A percentile compares a stretch with the other conserved stretches of the same genome.
Evolutionary conservation across 2,888 invertebrate species (phyloP).

Genomic region (Drosophila neotestacea): DNA sequence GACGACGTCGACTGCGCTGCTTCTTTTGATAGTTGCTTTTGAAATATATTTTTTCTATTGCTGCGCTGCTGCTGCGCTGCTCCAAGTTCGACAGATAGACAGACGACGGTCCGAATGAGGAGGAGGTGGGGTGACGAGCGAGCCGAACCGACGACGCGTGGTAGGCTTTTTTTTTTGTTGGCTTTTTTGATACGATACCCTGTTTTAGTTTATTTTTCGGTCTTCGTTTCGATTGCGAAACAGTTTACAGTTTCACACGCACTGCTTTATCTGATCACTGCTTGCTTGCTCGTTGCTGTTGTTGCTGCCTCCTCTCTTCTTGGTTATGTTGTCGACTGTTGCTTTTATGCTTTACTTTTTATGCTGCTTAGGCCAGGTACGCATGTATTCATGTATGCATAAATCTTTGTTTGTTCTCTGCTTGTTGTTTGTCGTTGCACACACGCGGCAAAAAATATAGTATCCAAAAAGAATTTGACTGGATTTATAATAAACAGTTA

Average conservation of each 20-base stretch:
- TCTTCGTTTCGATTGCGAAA: slow-evolving; percentile 48
- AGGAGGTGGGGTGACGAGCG: slow-evolving; percentile 3
- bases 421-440: slow-evolving; percentile 7
- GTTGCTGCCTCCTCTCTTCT: slow-evolving; percentile 11
- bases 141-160: slow-evolving; percentile 26
- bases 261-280: slow-evolving; percentile 26
- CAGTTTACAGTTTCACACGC: slow-evolving; percentile 45
- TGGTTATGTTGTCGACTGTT: slow-evolving; percentile 38
- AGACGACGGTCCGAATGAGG: neutral
- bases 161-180: slow-evolving; percentile 37
- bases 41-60: slow-evolving; percentile 42
- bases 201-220: slow-evolving; percentile 9
- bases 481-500: slow-evolving; percentile 4
- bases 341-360: slow-evolving; percentile 9
- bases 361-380: slow-evolving; percentile 23
- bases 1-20: slow-evolving; percentile 31
- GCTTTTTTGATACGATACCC: neutral
- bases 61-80: neutral
- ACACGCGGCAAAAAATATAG: slow-evolving; percentile 17
- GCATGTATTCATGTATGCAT: slow-evolving; percentile 10
- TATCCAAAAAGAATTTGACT: slow-evolving; percentile 9
- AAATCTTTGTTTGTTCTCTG: slow-evolving; percentile 13
- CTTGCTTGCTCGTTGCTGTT: neutral
- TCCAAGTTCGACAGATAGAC: slow-evolving; percentile 11
- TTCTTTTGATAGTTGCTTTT: slow-evolving; percentile 27